Evolutionary conservation across 92 coral and sea anemone species (phyloP).

Genomic region (Chrysogorgia sp.): DNA sequence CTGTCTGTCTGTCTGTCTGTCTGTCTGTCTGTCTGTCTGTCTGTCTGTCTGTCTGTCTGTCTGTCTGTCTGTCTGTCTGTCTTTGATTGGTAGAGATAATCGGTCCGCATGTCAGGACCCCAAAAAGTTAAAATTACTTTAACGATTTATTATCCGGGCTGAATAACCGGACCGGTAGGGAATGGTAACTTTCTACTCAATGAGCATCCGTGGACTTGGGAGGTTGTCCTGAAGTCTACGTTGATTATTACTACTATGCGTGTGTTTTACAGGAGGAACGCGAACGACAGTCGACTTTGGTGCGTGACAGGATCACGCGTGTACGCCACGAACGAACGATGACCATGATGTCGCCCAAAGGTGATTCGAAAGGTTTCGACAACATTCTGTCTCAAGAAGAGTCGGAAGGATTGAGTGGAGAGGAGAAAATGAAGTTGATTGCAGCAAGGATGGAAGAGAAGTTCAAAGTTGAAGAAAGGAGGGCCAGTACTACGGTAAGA

Average conservation of each 20-base stretch:
- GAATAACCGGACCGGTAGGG: no score
- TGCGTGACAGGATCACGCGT: slow-evolving; percentile 94
- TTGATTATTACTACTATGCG: background rate
- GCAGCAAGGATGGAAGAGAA: slow-evolving; percentile 99
- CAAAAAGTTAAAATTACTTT: no score
- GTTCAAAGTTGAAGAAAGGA: slow-evolving; percentile 80
- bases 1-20: slow-evolving; percentile 27
- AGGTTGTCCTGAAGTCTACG: background rate
- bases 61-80: slow-evolving; percentile 29
- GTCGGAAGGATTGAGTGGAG: slow-evolving; percentile 76
- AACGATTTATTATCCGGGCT: no score
- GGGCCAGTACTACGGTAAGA: slow-evolving; percentile 51
- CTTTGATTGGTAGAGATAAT: background rate
- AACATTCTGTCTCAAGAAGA: slow-evolving; percentile 87
- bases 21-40: slow-evolving; percentile 29
- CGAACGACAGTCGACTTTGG: slow-evolving; percentile 89
- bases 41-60: slow-evolving; percentile 29
- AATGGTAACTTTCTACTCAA: no score
- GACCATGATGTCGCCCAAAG: slow-evolving; percentile 88
- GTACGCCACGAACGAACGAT: slow-evolving; percentile 96
- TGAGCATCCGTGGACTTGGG: no score
- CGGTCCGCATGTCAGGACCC: no score
- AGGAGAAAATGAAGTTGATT: slow-evolving; percentile 90
- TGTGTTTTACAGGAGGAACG: slow-evolving; percentile 77
- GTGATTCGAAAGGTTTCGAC: slow-evolving; percentile 79